phyloP scores from a whole-genome alignment of 2,888 invertebrate genomes.

The Phengaris arion region DNA sequence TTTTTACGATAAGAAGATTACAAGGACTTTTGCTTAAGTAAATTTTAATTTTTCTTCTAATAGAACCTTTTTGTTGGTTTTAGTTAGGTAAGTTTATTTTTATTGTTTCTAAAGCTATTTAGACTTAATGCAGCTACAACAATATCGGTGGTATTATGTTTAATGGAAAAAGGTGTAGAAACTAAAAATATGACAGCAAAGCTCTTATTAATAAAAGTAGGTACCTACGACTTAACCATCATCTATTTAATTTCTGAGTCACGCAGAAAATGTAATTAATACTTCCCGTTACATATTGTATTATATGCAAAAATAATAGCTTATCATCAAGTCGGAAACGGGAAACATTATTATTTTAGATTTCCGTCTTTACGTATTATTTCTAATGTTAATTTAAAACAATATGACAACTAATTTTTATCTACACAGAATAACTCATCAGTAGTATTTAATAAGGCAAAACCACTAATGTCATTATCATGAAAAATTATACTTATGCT shows the following conservation, averaged over 20 bases:
- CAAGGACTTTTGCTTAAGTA: no score
- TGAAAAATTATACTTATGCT: conserved; percentile 44
- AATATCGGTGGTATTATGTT: no score
- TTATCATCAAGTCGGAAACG: neutral
- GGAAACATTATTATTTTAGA: neutral
- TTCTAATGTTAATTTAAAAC: neutral
- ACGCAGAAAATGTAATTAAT: neutral
- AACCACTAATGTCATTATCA: conserved; percentile 53
- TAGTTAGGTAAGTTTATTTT: no score
- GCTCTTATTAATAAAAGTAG: no score
- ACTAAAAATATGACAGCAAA: no score
- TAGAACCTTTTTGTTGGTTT: no score
- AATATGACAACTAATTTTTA: neutral
- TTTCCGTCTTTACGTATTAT: neutral
- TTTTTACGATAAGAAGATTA: no score
- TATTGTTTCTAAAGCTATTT: no score
- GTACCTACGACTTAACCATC: neutral
- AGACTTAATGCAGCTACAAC: no score
- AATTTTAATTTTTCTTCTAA: no score
- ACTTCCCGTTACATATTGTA: neutral
- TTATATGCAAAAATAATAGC: neutral
- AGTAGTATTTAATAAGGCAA: conserved; percentile 46
- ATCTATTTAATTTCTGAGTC: neutral
- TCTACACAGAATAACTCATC: neutral
- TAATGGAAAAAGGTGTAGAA: no score